Conservation (phyloP, 2,797 vertebrate species). For the Melopsittacus undulatus region DNA sequence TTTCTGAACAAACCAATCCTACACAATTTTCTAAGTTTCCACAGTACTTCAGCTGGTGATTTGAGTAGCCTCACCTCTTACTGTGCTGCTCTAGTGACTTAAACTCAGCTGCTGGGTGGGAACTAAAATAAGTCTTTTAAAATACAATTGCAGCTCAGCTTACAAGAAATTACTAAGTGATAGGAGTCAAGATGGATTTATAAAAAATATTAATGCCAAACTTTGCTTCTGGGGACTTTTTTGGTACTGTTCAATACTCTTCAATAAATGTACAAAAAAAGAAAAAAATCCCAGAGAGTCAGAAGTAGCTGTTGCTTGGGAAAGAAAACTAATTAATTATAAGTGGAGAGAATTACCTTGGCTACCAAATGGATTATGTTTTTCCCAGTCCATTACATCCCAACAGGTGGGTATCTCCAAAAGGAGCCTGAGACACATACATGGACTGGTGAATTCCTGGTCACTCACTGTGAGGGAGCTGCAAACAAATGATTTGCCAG, state of each 20-base stretch:
- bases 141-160: neutral
- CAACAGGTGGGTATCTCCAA: neutral
- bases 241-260: neutral
- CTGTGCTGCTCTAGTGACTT: neutral
- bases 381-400: neutral
- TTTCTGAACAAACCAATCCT: neutral
- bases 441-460: neutral
- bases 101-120: neutral
- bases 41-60: neutral
- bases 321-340: neutral
- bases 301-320: neutral
- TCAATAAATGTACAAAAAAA: neutral
- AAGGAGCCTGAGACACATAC: neutral
- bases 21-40: neutral
- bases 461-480: neutral
- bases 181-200: neutral
- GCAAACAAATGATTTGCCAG: slow-evolving; percentile 15
- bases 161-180: neutral
- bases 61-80: neutral
- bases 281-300: neutral
- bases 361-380: neutral
- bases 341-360: neutral
- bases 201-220: neutral
- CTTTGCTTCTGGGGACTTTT: neutral
- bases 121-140: neutral